These are phyloP conservation scores for Marmota flaviventris DNA, from an alignment of 2,113 vertebrate species.

Conservation along the genomic window DNA sequence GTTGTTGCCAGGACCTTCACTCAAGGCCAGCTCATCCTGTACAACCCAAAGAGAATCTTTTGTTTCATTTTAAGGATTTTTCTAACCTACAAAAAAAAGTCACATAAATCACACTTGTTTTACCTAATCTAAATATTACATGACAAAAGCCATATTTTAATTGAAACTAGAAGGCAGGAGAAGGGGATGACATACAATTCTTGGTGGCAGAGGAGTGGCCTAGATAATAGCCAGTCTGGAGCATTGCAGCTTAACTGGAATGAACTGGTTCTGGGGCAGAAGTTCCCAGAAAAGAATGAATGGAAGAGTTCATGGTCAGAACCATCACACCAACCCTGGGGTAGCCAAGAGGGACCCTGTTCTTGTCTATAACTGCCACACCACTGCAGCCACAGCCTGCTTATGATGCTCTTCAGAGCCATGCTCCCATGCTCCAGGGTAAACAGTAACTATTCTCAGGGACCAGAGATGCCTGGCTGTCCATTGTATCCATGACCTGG, in stretches of 20 bases:
- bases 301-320: background rate
- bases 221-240: background rate
- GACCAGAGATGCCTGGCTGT: constrained; percentile 44
- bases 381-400: background rate
- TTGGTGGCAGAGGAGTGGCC: background rate
- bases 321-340: rapidly evolving
- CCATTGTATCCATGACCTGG: background rate
- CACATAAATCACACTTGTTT: background rate
- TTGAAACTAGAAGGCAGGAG: background rate
- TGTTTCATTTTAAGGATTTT: background rate
- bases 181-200: background rate
- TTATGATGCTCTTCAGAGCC: background rate
- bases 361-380: background rate
- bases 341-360: background rate
- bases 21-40: background rate
- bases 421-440: background rate
- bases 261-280: background rate
- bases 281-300: background rate
- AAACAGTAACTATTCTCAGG: constrained; percentile 18
- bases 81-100: background rate
- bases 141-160: background rate
- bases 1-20: background rate
- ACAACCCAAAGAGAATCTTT: background rate
- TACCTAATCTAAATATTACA: background rate
- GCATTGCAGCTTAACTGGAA: background rate